These are phyloP conservation scores for Amyelois transitella DNA, from an alignment of 1,140 invertebrate species.

Conservation along the genomic window DNA sequence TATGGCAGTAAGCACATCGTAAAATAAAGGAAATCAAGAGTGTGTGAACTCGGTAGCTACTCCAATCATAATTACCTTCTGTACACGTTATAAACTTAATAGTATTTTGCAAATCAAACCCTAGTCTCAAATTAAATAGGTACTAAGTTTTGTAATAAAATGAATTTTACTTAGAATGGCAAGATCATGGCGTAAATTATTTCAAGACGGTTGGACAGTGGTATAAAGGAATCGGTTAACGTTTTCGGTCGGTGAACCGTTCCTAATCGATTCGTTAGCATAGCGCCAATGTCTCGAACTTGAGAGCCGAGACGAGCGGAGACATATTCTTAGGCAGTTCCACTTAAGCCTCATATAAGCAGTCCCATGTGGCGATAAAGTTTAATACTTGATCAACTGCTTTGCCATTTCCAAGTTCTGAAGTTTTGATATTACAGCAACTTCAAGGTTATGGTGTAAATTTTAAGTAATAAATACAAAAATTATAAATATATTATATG, in stretches of 20 bases:
- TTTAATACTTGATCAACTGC: too few relatives aligned
- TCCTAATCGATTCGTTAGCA: conserved; percentile 45
- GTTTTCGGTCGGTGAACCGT: conserved; percentile 28
- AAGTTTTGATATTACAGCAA: too few relatives aligned
- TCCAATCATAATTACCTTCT: background rate
- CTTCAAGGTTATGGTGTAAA: too few relatives aligned
- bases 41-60: background rate
- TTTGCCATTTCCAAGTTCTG: too few relatives aligned
- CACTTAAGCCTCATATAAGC: background rate
- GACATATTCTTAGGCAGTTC: conserved; percentile 20
- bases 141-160: background rate
- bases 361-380: too few relatives aligned
- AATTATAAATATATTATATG: too few relatives aligned
- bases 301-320: background rate
- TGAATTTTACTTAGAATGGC: background rate
- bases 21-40: background rate
- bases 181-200: background rate
- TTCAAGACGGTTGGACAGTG: background rate
- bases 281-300: conserved; percentile 32
- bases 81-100: too few relatives aligned
- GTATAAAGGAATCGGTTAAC: conserved; percentile 16
- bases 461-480: too few relatives aligned
- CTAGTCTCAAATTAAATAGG: too few relatives aligned
- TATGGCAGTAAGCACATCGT: conserved; percentile 8
- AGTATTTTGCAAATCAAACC: too few relatives aligned